These are phyloP conservation scores for Hymenopus coronatus DNA, from an alignment of 2,888 invertebrate species.

Conservation along the genomic window DNA sequence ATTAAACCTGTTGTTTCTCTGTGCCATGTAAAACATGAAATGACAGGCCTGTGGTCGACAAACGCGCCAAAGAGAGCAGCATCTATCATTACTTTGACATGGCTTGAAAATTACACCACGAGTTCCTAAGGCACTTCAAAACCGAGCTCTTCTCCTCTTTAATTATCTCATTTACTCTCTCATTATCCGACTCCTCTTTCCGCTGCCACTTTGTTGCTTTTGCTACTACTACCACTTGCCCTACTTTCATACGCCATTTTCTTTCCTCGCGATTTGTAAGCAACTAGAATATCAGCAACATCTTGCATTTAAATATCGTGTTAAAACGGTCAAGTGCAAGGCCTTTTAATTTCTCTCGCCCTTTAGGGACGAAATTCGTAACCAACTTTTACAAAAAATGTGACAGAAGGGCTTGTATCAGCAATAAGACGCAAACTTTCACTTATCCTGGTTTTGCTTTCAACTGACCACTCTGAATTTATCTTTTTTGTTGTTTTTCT, in stretches of 20 bases:
- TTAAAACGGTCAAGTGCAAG: too few relatives aligned
- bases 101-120: not conserved
- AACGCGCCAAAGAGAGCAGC: not conserved
- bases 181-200: not conserved
- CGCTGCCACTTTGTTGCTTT: not conserved
- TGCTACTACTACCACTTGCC: not conserved
- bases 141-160: not conserved
- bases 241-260: not conserved
- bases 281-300: not conserved
- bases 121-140: not conserved
- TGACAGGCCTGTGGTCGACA: not conserved
- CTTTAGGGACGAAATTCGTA: too few relatives aligned
- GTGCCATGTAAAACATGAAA: not conserved
- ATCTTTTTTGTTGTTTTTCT: too few relatives aligned
- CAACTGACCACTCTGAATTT: too few relatives aligned
- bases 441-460: too few relatives aligned
- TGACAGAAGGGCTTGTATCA: too few relatives aligned
- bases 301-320: too few relatives aligned
- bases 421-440: too few relatives aligned
- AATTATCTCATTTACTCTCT: not conserved
- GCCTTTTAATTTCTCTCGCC: too few relatives aligned
- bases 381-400: too few relatives aligned
- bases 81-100: slow-evolving; percentile 1
- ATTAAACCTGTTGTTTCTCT: not conserved
- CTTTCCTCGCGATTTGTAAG: not conserved